These are phyloP conservation scores for Daphoenositta chrysoptera DNA, from an alignment of 2,113 vertebrate species.

Conservation along the genomic window DNA sequence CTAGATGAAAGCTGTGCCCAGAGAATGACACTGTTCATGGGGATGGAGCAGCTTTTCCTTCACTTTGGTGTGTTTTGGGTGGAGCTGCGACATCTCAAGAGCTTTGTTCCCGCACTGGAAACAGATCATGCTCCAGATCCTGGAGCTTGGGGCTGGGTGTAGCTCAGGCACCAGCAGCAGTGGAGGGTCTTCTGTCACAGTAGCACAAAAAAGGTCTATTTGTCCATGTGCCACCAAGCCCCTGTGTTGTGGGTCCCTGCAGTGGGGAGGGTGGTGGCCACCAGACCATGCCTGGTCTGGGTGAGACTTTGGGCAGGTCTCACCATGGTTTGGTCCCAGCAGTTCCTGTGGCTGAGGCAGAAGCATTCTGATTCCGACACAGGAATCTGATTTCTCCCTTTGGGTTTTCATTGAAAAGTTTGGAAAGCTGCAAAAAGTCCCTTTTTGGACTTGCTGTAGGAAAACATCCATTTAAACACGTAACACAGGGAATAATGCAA, in stretches of 20 bases:
- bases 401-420: background rate
- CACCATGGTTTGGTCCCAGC: background rate
- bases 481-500: background rate
- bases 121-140: background rate
- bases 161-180: background rate
- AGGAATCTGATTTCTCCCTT: background rate
- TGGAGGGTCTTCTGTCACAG: rapidly evolving
- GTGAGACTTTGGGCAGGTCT: background rate
- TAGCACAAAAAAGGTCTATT: background rate
- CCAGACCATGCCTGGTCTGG: background rate
- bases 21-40: rapidly evolving
- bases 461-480: background rate
- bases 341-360: background rate
- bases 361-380: rapidly evolving
- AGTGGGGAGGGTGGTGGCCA: background rate
- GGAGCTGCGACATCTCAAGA: rapidly evolving
- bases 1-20: background rate
- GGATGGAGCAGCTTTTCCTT: background rate
- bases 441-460: background rate
- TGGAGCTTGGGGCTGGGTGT: rapidly evolving
- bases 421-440: background rate
- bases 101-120: rapidly evolving
- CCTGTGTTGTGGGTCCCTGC: background rate
- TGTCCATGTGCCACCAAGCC: background rate
- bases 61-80: rapidly evolving